phyloP scores from a whole-genome alignment of 2,888 invertebrate genomes.

The Cylindroiulus punctatus region DNA sequence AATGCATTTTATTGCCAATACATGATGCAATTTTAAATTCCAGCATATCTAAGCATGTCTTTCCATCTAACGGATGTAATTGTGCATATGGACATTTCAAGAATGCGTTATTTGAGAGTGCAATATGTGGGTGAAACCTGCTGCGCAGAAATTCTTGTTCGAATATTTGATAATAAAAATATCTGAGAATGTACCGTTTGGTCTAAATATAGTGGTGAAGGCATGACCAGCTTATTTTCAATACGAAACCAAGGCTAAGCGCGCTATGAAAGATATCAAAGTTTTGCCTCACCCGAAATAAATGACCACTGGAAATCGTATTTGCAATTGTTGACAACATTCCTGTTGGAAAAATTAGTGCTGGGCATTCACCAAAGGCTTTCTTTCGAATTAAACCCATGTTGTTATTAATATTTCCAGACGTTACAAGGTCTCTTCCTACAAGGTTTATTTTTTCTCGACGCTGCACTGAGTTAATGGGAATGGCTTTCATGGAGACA shows the following conservation, averaged over 20 bases:
- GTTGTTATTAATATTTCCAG: conserved; percentile 22
- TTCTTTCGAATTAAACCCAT: not conserved
- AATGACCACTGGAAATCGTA: not conserved
- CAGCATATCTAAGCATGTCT: no score
- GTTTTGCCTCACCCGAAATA: conserved; percentile 21
- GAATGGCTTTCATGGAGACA: conserved; percentile 16
- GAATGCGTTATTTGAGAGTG: no score
- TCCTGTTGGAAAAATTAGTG: not conserved
- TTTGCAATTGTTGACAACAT: conserved; percentile 14
- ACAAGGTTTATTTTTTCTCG: conserved; percentile 9
- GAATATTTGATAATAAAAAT: not conserved
- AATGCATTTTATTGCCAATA: no score
- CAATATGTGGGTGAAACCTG: not conserved
- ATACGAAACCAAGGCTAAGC: conserved; percentile 8
- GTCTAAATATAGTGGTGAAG: conserved; percentile 4
- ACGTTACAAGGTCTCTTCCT: conserved; percentile 24
- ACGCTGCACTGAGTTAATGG: not conserved
- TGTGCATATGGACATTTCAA: no score
- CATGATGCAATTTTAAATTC: no score
- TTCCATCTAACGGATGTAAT: no score
- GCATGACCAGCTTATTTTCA: not conserved
- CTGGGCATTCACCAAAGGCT: not conserved
- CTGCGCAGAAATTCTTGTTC: not conserved
- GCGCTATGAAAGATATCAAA: not conserved
- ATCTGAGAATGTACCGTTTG: not conserved